A percentile compares a stretch with the other conserved stretches of the same genome.
phyloP scores from a whole-genome alignment of 2,888 invertebrate species.

The Cerceris rybyensis region DNA sequence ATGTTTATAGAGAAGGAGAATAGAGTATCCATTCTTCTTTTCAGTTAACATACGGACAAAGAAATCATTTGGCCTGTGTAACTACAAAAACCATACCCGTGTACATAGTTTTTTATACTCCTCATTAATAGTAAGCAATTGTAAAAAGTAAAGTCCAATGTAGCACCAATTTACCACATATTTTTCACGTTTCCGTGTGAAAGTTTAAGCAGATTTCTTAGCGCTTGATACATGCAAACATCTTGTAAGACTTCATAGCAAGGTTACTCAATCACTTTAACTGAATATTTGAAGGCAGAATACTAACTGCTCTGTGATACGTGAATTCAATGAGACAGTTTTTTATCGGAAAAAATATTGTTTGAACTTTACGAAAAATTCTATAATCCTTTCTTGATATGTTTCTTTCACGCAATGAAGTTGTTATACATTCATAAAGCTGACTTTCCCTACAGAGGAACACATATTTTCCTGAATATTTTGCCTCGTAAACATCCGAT shows the following conservation, averaged over 20 bases:
- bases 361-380: slow-evolving; percentile 13
- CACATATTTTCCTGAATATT: slow-evolving; percentile 18
- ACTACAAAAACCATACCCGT: slow-evolving; percentile 68
- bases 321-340: slow-evolving; percentile 67
- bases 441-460: slow-evolving; percentile 11
- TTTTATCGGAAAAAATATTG: slow-evolving; percentile 48
- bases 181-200: slow-evolving; percentile 64
- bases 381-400: slow-evolving; percentile 6
- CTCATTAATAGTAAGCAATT: slow-evolving; percentile 69
- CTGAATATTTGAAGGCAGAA: slow-evolving; percentile 51
- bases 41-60: slow-evolving; percentile 50
- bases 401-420: slow-evolving; percentile 13
- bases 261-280: slow-evolving; percentile 67
- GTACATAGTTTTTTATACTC: slow-evolving; percentile 80
- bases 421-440: slow-evolving; percentile 14
- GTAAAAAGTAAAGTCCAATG: slow-evolving; percentile 58
- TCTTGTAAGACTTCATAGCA: slow-evolving; percentile 71
- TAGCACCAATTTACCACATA: slow-evolving; percentile 57
- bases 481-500: slow-evolving; percentile 36
- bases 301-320: slow-evolving; percentile 74
- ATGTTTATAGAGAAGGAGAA: slow-evolving; percentile 37
- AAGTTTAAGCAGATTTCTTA: slow-evolving; percentile 68
- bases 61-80: slow-evolving; percentile 64
- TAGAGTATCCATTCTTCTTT: slow-evolving; percentile 46
- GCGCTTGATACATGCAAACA: slow-evolving; percentile 58